Evolutionary conservation across 1,140 invertebrate species (phyloP), one percentile per base, ranked within the genome.

Genomic region (Drosophila sucinea): DNA sequence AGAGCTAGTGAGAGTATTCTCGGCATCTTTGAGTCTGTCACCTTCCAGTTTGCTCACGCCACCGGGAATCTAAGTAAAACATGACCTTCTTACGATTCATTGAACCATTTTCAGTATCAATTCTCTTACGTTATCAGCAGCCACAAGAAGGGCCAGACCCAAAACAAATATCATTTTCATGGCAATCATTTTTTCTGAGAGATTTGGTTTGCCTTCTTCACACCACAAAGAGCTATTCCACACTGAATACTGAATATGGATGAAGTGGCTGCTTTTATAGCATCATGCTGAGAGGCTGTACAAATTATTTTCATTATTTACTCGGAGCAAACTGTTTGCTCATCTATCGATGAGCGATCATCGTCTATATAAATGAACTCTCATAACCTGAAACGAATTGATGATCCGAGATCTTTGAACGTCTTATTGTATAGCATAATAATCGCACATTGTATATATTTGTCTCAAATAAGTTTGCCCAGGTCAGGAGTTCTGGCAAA

Each of bases 11-110:
- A 85, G 23, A 29, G 38, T 30, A 17, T 29, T 27, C 38, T 69
- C 67, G 8, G 77, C 73, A 8, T 63, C n/a, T 7, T 77, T 68
- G 4, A 84, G 41, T 0, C 64, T 57, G 2, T 82, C 62, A 6
- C 77, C 77, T 38, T 54, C 58, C n/a, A 80, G 58, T 0, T 38
- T 4, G 1, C 4, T 63, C 3, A 44, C 5, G 27, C 58, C 51
- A 58, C 68, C 68, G 41, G 27, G 7, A 41, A 27, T 38, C 65
- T 57, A 3, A 3, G 7, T 1, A n/a, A 38, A 30, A 1, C 35
- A 38, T 11, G 10, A 10, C 3, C 35, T 11, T 38, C 10, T 10
- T 11, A 38, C 10, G 4, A 30, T 30, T 30, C 35, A 38, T 38
- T 38, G 35, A 38, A 38, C 35, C 35, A 10, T 11, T 38, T 3